Percentiles rank a stretch among this genome's conserved stretches.
These are phyloP conservation scores for Papilio helenus DNA, from an alignment of 1,140 invertebrate species.

Conservation along the genomic window DNA sequence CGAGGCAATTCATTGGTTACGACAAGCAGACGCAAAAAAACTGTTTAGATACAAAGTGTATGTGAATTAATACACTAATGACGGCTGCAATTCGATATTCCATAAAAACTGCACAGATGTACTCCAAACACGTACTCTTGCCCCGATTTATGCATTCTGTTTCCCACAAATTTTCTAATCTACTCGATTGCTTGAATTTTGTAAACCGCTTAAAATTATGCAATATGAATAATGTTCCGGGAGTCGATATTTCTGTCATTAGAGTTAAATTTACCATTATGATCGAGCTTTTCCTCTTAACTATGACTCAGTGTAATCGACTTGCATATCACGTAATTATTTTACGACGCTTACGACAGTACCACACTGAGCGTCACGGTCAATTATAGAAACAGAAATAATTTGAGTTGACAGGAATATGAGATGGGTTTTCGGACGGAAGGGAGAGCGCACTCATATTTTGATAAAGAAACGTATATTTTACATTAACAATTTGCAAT, in stretches of 20 bases:
- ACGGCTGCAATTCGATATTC: neutral
- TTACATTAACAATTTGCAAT: too few species aligned
- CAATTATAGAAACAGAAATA: conserved; percentile 21
- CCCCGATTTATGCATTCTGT: too few species aligned
- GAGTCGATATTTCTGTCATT: neutral
- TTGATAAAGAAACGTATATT: too few species aligned
- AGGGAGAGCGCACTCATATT: too few species aligned
- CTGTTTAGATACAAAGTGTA: neutral
- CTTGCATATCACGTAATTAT: conserved; percentile 31
- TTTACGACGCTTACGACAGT: conserved; percentile 11
- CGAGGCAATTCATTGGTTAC: too few species aligned
- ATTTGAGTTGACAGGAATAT: neutral
- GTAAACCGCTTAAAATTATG: neutral
- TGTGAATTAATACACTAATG: neutral
- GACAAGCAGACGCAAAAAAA: too few species aligned
- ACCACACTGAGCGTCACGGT: conserved; percentile 2
- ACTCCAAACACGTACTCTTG: neutral
- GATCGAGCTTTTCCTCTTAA: neutral
- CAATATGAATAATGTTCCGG: neutral
- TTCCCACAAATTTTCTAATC: too few species aligned
- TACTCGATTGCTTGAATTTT: neutral
- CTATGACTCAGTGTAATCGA: conserved; percentile 2
- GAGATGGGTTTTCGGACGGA: neutral
- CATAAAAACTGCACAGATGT: neutral
- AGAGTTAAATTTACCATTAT: conserved; percentile 1